These are phyloP conservation scores for Maniola hyperantus DNA, from an alignment of 2,888 invertebrate genomes.

Conservation along the genomic window DNA sequence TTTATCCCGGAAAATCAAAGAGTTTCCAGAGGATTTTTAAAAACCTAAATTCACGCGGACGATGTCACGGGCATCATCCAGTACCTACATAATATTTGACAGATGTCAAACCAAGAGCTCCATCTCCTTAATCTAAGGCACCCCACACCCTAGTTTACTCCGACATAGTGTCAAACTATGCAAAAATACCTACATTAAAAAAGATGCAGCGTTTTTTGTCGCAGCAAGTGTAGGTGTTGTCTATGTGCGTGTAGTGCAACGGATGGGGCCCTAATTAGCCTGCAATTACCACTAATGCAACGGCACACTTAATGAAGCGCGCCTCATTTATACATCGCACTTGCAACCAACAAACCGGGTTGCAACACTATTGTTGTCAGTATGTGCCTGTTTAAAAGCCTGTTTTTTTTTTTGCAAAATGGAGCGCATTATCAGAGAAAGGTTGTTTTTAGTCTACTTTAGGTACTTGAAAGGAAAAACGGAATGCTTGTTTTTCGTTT, in stretches of 20 bases:
- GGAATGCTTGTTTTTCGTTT: too few species aligned
- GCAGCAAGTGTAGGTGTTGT: constrained; percentile 43
- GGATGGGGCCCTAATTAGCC: constrained; percentile 73
- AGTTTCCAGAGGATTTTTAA: too few species aligned
- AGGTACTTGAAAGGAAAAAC: not conserved
- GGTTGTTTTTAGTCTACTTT: not conserved
- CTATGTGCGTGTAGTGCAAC: constrained; percentile 57
- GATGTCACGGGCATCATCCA: too few species aligned
- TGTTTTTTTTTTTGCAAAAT: constrained; percentile 23
- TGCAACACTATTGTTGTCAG: constrained; percentile 42
- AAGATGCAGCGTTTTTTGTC: constrained; percentile 40
- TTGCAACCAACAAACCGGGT: constrained; percentile 38
- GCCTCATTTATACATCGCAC: constrained; percentile 58
- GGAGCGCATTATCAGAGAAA: constrained; percentile 12
- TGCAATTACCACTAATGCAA: constrained; percentile 74
- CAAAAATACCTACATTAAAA: not conserved
- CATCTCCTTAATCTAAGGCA: too few species aligned
- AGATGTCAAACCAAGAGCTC: too few species aligned
- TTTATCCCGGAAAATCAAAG: too few species aligned
- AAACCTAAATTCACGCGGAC: too few species aligned
- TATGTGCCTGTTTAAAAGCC: constrained; percentile 15
- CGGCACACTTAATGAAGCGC: constrained; percentile 65
- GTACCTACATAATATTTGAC: too few species aligned
- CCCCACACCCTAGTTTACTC: too few species aligned
- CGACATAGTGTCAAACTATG: too few species aligned